phyloP scores from a whole-genome alignment of 2,888 invertebrate genomes.

The Nineta flava region DNA sequence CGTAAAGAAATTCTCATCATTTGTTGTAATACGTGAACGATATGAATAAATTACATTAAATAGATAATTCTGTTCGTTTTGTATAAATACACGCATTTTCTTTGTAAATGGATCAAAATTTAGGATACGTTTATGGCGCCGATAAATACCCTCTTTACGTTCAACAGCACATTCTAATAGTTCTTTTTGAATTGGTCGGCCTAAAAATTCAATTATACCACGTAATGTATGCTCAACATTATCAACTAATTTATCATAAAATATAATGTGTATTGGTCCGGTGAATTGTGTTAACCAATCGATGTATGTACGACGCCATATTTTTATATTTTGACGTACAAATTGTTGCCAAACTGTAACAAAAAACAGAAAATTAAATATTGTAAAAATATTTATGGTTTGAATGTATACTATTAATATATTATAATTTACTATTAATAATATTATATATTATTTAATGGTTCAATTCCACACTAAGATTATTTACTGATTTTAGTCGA shows the following conservation, averaged over 20 bases:
- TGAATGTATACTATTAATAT: too few species aligned
- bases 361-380: constrained; percentile 7
- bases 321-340: constrained; percentile 44
- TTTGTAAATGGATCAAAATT: constrained; percentile 55
- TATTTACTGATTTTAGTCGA: too few species aligned
- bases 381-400: background rate
- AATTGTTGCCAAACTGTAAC: constrained; percentile 54
- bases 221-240: constrained; percentile 41
- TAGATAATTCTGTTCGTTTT: constrained; percentile 32
- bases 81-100: constrained; percentile 39
- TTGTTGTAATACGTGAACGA: constrained; percentile 12
- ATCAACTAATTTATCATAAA: constrained; percentile 50
- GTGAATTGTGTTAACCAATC: constrained; percentile 54
- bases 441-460: too few species aligned
- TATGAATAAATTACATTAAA: constrained; percentile 30
- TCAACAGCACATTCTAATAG: constrained; percentile 39
- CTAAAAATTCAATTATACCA: constrained; percentile 41
- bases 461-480: too few species aligned
- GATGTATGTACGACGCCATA: constrained; percentile 53
- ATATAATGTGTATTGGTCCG: constrained; percentile 50
- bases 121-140: constrained; percentile 45
- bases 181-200: constrained; percentile 20
- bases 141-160: constrained; percentile 54
- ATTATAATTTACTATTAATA: too few species aligned
- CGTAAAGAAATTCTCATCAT: background rate